A percentile compares a stretch with the other conserved stretches of the same genome.
phyloP scores from a whole-genome alignment of 2,888 invertebrate genomes.

The Harpagoxenus sublaevis region DNA sequence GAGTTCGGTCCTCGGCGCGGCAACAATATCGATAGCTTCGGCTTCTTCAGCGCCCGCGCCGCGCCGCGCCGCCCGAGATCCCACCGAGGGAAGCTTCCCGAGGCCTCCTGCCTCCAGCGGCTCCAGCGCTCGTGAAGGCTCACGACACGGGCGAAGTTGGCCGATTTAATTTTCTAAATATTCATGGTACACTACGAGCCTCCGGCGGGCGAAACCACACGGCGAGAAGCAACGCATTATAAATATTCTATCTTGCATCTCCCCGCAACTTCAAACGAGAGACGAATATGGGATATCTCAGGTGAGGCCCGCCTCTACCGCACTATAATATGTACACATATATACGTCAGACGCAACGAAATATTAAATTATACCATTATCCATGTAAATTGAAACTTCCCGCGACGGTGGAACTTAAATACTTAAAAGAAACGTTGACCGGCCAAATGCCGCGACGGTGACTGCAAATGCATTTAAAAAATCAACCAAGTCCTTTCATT shows the following conservation, averaged over 20 bases:
- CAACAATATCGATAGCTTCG: slow-evolving; percentile 43
- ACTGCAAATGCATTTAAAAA: background rate
- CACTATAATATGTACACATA: background rate
- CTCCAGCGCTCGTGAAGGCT: background rate
- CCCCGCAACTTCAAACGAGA: slow-evolving; percentile 71
- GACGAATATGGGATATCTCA: slow-evolving; percentile 67
- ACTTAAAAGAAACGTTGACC: background rate
- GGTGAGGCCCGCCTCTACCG: slow-evolving; percentile 48
- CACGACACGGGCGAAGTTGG: slow-evolving; percentile 57
- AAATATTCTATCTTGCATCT: slow-evolving; percentile 72
- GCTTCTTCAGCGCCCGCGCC: background rate
- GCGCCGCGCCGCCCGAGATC: background rate
- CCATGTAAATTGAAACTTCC: slow-evolving; percentile 61
- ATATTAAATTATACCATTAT: slow-evolving; percentile 61
- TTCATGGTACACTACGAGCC: slow-evolving; percentile 65
- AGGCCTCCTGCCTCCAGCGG: background rate
- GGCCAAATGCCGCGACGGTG: background rate
- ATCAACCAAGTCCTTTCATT: background rate
- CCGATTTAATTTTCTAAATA: slow-evolving; percentile 76
- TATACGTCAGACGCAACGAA: slow-evolving; percentile 28
- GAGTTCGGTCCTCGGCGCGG: slow-evolving; percentile 2
- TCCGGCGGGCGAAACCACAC: slow-evolving; percentile 54
- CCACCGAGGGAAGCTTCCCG: background rate
- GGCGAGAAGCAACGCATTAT: slow-evolving; percentile 58
- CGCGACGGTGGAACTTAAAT: slow-evolving; percentile 3